Conservation (phyloP, 2,113 vertebrate genomes). For the Chloroceryle aenea region DNA sequence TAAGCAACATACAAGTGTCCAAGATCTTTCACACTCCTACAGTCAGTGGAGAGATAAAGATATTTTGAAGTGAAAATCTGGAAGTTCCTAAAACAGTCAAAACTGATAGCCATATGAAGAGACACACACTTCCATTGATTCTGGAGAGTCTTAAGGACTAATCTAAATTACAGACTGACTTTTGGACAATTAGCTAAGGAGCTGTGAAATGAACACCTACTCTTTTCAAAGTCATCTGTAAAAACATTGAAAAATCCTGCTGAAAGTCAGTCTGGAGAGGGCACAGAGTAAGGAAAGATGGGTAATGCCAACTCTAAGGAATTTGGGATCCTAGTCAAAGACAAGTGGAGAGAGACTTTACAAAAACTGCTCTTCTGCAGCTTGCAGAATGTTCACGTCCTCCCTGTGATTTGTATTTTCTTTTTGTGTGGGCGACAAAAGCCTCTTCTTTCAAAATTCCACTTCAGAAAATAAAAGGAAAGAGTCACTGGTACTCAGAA, state of each 20-base stretch:
- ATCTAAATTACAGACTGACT: not conserved
- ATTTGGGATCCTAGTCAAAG: not conserved
- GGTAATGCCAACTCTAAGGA: not conserved
- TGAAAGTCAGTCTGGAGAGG: not conserved
- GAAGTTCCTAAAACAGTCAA: not conserved
- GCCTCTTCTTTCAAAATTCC: not conserved
- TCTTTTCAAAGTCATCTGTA: not conserved
- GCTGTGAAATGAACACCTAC: not conserved
- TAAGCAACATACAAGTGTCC: not conserved
- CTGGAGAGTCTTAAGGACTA: not conserved
- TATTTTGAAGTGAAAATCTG: not conserved
- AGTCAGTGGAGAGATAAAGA: not conserved
- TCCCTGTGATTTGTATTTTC: not conserved
- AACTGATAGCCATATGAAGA: not conserved
- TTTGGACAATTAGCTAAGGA: not conserved
- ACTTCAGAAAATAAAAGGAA: not conserved
- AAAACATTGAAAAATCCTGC: not conserved
- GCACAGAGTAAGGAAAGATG: not conserved
- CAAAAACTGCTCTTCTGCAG: not conserved
- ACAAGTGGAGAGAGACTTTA: not conserved
- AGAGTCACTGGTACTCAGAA: not conserved
- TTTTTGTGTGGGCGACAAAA: not conserved
- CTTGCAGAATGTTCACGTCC: not conserved
- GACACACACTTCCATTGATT: not conserved
- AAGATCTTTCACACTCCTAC: not conserved